A percentile compares a stretch with the other conserved stretches of the same genome.
Evolutionary conservation across 2,113 vertebrate species (phyloP).

Genomic region (Mixornis gularis): DNA sequence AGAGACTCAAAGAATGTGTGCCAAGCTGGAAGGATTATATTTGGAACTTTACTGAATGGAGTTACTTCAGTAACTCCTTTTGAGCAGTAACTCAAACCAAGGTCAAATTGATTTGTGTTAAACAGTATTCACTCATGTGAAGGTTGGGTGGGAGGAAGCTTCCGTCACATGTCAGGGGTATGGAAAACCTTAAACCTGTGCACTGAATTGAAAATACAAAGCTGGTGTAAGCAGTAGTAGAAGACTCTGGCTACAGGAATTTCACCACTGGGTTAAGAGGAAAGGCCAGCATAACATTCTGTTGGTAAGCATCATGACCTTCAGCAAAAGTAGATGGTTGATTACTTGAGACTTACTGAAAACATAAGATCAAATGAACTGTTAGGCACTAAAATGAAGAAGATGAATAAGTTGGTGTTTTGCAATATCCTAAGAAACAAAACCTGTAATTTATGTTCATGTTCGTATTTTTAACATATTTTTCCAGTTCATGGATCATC

Average conservation of each 20-base stretch:
- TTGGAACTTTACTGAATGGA: neutral
- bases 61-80: neutral
- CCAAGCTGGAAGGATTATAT: neutral
- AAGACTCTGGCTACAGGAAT: neutral
- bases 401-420: neutral
- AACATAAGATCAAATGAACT: neutral
- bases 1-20: neutral
- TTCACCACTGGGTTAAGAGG: neutral
- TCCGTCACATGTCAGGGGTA: fast-evolving
- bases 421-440: neutral
- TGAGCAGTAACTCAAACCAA: neutral
- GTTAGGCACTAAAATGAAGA: neutral
- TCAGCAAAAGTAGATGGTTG: neutral
- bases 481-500: neutral
- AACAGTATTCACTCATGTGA: neutral
- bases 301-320: neutral
- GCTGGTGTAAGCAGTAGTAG: neutral
- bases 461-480: neutral
- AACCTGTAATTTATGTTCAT: neutral
- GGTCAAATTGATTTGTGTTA: neutral
- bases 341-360: neutral
- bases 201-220: neutral
- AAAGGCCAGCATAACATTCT: neutral
- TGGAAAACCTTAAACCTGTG: neutral
- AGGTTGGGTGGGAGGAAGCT: neutral